Evolutionary conservation across 2,797 vertebrate genomes (phyloP), one percentile per base, ranked within the genome.

Genomic region (Hybognathus amarus): DNA sequence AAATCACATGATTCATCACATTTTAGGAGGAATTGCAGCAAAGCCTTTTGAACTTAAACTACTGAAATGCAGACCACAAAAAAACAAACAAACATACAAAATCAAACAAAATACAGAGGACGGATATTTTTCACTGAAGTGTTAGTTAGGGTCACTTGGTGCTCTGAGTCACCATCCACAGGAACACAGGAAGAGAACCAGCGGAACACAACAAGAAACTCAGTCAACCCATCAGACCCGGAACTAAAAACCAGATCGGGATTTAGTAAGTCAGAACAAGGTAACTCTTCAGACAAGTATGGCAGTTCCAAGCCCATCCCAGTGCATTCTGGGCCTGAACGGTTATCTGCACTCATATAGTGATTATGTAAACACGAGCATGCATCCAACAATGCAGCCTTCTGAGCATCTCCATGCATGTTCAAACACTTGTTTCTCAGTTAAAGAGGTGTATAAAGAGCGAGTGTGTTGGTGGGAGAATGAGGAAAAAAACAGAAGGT

Each of bases 11-110:
- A 88, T 87, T 90, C 89, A 87, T 94, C 92, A 94, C 92, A 93
- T 93, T 93, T 92, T 90, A 92, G 91, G 91, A 90, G 90, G 91
- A 92, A 90, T 91, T 92, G 84, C 84, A 81, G 87, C 82, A 69
- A 88, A 92, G 92, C 91, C 91, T 94, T 94, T 93, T 92, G 92
- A 93, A 92, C 93, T 94, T 93, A 95, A 94, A 93, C 93, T 92
- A 92, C 93, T 90, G 88, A 85, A 85, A 87, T 74, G 85, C 86
- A 92, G 67, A 79, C 45, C 69, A 80, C 20, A 56, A 64, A 70
- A 80, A 80, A 33, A 33, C 36, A 78, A 63, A 84, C 17, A 20
- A 17, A 84, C 17, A 47, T 12, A 1, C 4, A 77, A 30, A 1
- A 5, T 13, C 30, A 74, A 81, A 77, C 73, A 79, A 45, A 82